A percentile compares a stretch with the other conserved stretches of the same genome.
Evolutionary conservation across 2,113 vertebrate species (phyloP).

Genomic region (Oreochromis aureus): DNA sequence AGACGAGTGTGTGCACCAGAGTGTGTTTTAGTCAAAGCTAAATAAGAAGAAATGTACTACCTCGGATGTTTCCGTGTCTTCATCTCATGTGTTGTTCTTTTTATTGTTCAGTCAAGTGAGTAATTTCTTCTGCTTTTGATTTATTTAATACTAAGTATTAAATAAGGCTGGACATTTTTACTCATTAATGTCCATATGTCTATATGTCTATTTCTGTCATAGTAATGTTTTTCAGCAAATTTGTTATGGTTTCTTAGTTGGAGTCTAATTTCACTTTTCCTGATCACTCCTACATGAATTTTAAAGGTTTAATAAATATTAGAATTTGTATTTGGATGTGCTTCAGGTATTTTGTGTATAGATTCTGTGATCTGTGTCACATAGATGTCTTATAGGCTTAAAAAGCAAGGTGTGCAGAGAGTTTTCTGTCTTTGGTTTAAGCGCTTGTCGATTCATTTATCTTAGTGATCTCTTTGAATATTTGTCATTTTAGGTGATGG

Average conservation of each 20-base stretch:
- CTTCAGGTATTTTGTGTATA: not conserved
- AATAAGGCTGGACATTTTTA: too few species aligned
- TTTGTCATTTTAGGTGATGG: constrained; percentile 28
- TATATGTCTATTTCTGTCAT: not conserved
- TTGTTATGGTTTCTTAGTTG: not conserved
- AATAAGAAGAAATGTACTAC: constrained; percentile 5
- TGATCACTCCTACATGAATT: not conserved
- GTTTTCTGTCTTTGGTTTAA: not conserved
- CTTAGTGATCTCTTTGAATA: not conserved
- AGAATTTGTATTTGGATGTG: not conserved
- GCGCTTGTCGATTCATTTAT: not conserved
- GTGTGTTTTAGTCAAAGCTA: not conserved
- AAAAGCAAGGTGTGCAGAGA: not conserved
- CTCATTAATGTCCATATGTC: not conserved
- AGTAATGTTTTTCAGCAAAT: not conserved
- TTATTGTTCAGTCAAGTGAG: constrained; percentile 25
- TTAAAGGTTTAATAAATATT: not conserved
- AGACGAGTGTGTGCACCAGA: not conserved
- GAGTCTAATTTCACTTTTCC: not conserved
- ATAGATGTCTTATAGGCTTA: not conserved
- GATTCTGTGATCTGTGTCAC: not conserved
- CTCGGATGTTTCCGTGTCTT: not conserved
- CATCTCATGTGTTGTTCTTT: not conserved
- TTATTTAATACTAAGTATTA: not conserved
- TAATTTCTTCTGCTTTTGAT: not conserved